Base-by-base conservation (phyloP, 2,113 vertebrate species). In the Chaetorhynchus papuensis region DNA sequence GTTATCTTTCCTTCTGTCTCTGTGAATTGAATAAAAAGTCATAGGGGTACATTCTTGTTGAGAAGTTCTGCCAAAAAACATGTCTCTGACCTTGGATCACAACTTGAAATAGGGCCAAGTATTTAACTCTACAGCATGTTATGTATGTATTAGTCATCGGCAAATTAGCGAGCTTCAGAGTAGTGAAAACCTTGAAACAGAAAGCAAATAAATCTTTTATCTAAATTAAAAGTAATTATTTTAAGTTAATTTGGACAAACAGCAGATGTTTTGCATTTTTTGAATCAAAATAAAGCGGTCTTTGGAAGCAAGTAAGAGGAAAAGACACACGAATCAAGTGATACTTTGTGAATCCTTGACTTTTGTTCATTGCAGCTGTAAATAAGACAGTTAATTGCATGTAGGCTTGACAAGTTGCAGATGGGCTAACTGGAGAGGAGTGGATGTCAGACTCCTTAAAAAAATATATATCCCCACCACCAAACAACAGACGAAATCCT, bases 141-240 rank as follows among this genome's bases (percentile, higher is more conserved):
- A 96, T 93, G 92, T 92, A 93, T 96, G 89, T 93, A 93, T 96
- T 97, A 97, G 96, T 97, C 97, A 97, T 92, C 97, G 91, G 97
- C 97, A 98, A 97, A 97, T 96, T 96, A 98, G 90, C 19, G 23
- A 97, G 90, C 97, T 96, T 96, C 87, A 95, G 90, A 97, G 95
- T 82, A 96, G 42, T 93, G 93, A 96, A 97, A 98, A 98, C 98
- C 98, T 98, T 98, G 98, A 98, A 97, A 97, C 83, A 85, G 94
- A 97, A 97, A 97, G 97, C 97, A 98, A 97, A 97, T 97, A 95
- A 93, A 97, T 97, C 97, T 95, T 98, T 98, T 98, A 98, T 98
- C 98, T 98, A 98, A 98, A 98, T 98, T 98, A 98, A 98, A 98
- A 98, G 97, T 98, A 98, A 98, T 98, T 98, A 98, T 98, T 98